Evolutionary conservation across 2,888 invertebrate species (phyloP).

Genomic region (Theristus sp.): DNA sequence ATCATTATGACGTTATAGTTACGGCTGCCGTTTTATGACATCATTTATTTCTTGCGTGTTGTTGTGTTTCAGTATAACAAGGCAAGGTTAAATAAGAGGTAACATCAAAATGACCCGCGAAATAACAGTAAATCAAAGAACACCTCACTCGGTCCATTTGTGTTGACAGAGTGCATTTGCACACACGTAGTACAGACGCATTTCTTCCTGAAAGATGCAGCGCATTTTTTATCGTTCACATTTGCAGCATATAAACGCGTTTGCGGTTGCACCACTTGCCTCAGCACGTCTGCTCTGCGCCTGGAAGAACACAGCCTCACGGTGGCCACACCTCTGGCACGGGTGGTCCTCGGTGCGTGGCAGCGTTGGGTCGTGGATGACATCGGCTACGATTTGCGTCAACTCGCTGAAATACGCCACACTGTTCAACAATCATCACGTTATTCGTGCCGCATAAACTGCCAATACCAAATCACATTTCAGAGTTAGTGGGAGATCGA

Average conservation of each 20-base stretch:
- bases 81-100: not conserved
- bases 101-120: not conserved
- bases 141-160: slow-evolving; percentile 36
- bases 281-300: slow-evolving; percentile 89
- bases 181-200: slow-evolving; percentile 39
- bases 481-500: no score
- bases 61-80: no score
- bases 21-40: no score
- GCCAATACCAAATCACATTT: no score
- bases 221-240: not conserved
- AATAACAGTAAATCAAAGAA: not conserved
- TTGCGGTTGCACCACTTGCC: slow-evolving; percentile 29
- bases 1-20: no score
- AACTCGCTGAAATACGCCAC: slow-evolving; percentile 56
- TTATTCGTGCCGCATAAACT: no score
- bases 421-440: no score
- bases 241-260: not conserved
- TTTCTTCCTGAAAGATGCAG: slow-evolving; percentile 32
- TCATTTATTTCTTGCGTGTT: no score
- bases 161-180: slow-evolving; percentile 33
- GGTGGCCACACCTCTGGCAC: slow-evolving; percentile 81
- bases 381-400: slow-evolving; percentile 93
- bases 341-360: slow-evolving; percentile 95
- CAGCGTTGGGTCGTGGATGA: slow-evolving; percentile 89
- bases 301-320: slow-evolving; percentile 95